phyloP scores from a whole-genome alignment of 2,888 invertebrate genomes.

The Boloria selene region DNA sequence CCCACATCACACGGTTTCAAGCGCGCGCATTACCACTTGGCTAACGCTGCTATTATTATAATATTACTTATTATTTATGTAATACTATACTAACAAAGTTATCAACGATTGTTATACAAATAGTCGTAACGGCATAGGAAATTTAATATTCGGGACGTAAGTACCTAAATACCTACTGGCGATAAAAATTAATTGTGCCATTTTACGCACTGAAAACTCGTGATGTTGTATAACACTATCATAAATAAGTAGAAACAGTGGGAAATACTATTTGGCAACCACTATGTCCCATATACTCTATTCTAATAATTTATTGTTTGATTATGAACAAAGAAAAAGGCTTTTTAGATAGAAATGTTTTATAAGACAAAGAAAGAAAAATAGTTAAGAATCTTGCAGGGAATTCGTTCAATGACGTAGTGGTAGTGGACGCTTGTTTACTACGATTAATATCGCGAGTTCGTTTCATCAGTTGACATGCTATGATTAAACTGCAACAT shows the following conservation, averaged over 20 bases:
- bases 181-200: conserved; percentile 1
- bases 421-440: no score
- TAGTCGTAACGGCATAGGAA: not conserved
- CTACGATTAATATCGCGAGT: no score
- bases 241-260: not conserved
- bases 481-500: no score
- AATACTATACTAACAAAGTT: not conserved
- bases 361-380: no score
- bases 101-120: not conserved
- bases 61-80: not conserved
- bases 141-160: not conserved
- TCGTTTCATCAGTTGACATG: no score
- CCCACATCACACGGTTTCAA: no score
- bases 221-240: not conserved
- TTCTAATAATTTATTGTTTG: not conserved
- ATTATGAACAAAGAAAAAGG: not conserved
- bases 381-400: no score
- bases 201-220: not conserved
- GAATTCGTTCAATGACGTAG: no score
- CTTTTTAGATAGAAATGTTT: no score
- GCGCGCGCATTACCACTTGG: no score
- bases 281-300: not conserved
- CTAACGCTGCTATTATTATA: no score
- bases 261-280: conserved; percentile 3
- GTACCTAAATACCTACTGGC: not conserved